Evolutionary conservation across 2,888 invertebrate species (phyloP), one percentile per base, ranked within the genome.

Genomic region (Idaea straminata): DNA sequence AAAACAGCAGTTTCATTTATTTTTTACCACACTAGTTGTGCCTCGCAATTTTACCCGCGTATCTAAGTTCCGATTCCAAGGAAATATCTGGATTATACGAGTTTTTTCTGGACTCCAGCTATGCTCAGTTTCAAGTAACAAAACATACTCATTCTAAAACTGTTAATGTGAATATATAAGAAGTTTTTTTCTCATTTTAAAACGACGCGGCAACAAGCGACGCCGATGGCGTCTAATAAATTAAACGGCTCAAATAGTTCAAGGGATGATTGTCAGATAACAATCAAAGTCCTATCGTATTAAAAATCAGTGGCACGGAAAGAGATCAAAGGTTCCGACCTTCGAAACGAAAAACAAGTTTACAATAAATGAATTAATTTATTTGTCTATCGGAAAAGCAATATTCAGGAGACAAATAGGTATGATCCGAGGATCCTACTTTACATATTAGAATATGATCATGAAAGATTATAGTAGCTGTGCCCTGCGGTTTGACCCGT

Each of bases 291-390:
- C 7, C 10, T 47, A 47, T 47, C 63, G 66, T 66, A 72, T 69
- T 71, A 70, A 69, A 25, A 65, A 59, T 34, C 69, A 70, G 63
- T 64, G 69, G 62, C 61, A 63, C 36, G 69, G 72, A 72, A 72
- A 64, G 60, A 67, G 71, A 74, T 74, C 68, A 70, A 71, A 72
- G 69, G 62, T 60, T 36, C 64, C 66, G 61, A 59, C 62, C 68
- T 65, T 57, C 64, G 63, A 64, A 65, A 61, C 62, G 66, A 70
- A 72, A 69, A 71, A 73, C 67, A 72, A 64, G 68, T 64, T 66
- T 25, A 64, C 63, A 64, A 69, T 69, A 72, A 68, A 68, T 59
- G 57, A 60, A 68, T 68, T 63, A 62, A 59, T 47, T 15, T 63
- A 57, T 68, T 66, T 62, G 38, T 47, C 47, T 47, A 47, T 47